A percentile compares a stretch with the other conserved stretches of the same genome.
Evolutionary conservation across 2,888 invertebrate genomes (phyloP).

Genomic region (Drosophila bunnanda): DNA sequence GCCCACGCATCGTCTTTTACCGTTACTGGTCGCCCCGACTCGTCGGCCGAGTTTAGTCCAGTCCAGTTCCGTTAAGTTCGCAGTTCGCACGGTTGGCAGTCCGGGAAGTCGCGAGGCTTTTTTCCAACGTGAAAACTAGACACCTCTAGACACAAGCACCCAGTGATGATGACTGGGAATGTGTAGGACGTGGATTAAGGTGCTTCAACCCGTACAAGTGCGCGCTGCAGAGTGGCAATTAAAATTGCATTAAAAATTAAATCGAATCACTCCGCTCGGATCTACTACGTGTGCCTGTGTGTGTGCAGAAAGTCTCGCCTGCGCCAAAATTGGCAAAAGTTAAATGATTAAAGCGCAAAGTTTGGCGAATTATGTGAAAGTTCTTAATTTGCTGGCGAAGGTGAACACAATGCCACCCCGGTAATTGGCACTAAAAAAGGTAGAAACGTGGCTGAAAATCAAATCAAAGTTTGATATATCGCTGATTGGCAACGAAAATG

Average conservation of each 20-base stretch:
- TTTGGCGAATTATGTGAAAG: conserved; percentile 40
- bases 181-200: conserved; percentile 61
- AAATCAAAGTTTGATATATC: conserved; percentile 47
- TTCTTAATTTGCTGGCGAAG: conserved; percentile 34
- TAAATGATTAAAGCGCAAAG: conserved; percentile 44
- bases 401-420: conserved; percentile 18
- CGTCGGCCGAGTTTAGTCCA: conserved; percentile 16
- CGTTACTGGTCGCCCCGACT: conserved; percentile 12
- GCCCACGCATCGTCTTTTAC: conserved; percentile 51
- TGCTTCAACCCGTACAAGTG: conserved; percentile 62
- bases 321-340: conserved; percentile 46
- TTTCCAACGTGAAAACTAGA: conserved; percentile 27
- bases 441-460: conserved; percentile 38
- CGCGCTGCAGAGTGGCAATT: conserved; percentile 42
- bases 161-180: conserved; percentile 17
- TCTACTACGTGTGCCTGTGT: conserved; percentile 23
- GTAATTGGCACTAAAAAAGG: conserved; percentile 27
- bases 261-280: conserved; percentile 18
- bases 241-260: conserved; percentile 51
- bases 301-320: conserved; percentile 18
- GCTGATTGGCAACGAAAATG: conserved; percentile 22
- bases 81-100: conserved; percentile 15
- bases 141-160: conserved; percentile 12
- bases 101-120: conserved; percentile 1
- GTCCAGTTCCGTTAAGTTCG: conserved; percentile 34